phyloP scores from a whole-genome alignment of 1,140 invertebrate genomes.

The Drosophila watanabei region DNA sequence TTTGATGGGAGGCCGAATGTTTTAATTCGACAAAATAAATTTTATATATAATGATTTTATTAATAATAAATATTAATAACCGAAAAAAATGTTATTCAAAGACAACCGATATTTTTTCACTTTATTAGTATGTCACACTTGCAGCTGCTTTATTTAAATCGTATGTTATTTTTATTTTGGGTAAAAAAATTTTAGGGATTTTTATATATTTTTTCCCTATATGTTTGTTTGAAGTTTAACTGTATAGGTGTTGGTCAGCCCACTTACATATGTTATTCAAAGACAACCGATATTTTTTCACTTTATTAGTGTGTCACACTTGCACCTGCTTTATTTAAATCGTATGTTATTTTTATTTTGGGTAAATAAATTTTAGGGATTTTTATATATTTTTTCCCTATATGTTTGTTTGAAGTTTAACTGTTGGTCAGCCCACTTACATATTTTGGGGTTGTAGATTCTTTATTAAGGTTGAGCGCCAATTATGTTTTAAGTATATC shows the following conservation, averaged over 20 bases:
- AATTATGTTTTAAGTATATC: no score
- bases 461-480: background rate
- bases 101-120: no score
- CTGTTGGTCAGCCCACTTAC: constrained; percentile 11
- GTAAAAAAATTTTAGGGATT: no score
- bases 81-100: background rate
- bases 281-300: no score
- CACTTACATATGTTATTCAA: background rate
- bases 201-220: constrained; percentile 4
- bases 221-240: no score
- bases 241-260: no score
- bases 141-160: background rate
- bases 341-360: background rate
- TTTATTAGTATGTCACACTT: constrained; percentile 3
- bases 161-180: background rate
- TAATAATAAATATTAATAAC: no score
- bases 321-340: background rate
- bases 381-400: constrained; percentile 2
- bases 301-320: constrained; percentile 1
- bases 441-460: constrained; percentile 4
- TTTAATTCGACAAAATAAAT: constrained; percentile 17
- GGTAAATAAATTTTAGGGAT: no score
- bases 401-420: no score
- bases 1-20: background rate
- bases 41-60: constrained; percentile 14